Conservation (phyloP, 1,140 invertebrate genomes). For the Trichonephila clavata region DNA sequence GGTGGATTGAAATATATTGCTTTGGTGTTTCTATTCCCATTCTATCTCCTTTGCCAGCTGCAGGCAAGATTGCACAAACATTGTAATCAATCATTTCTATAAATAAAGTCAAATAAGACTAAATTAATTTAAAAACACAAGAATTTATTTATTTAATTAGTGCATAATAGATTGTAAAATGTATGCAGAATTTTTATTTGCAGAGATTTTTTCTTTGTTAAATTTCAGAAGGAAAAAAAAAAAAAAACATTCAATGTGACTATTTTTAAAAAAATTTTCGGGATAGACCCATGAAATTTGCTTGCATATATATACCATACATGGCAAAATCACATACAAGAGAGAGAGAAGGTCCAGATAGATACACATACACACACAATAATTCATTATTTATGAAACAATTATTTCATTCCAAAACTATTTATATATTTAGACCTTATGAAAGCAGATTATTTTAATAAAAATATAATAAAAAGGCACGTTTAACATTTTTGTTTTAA, state of each 20-base stretch:
- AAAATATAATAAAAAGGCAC: no score
- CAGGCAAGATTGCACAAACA: slow-evolving; percentile 82
- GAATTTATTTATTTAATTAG: background rate
- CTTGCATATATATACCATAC: no score
- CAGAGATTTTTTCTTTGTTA: background rate
- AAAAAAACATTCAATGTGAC: no score
- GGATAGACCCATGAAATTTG: background rate
- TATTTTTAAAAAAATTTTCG: background rate
- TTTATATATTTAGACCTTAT: no score
- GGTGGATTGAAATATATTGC: slow-evolving; percentile 81
- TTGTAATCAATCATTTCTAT: background rate
- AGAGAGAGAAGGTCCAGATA: no score
- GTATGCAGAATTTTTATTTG: background rate
- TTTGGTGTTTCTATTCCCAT: slow-evolving; percentile 80
- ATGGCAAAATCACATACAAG: no score
- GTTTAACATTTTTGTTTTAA: background rate
- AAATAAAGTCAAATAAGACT: background rate
- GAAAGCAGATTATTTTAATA: no score
- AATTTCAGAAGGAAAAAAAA: no score
- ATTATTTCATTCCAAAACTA: no score
- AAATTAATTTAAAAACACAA: background rate
- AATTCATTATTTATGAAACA: no score
- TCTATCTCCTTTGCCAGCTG: slow-evolving; percentile 81
- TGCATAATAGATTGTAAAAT: background rate
- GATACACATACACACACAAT: no score